phyloP scores from a whole-genome alignment of 1,140 invertebrate species.

The Cephus cinctus region DNA sequence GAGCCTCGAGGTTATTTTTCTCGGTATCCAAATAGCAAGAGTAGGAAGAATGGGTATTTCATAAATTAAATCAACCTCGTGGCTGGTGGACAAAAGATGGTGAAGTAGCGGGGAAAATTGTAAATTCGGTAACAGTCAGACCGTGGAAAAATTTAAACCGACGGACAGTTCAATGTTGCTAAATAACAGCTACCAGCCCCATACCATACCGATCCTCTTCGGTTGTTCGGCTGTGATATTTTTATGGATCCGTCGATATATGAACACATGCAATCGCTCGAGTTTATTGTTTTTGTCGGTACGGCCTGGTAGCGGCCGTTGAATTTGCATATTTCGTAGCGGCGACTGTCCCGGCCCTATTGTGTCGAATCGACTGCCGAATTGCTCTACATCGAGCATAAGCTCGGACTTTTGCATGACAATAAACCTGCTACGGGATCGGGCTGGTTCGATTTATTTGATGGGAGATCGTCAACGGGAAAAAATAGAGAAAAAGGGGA shows the following conservation, averaged over 20 bases:
- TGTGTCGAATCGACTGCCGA: slow-evolving; percentile 45
- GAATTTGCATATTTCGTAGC: slow-evolving; percentile 46
- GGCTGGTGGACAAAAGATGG: slow-evolving; percentile 11
- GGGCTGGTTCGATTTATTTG: slow-evolving; percentile 24
- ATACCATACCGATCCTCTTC: slow-evolving; percentile 13
- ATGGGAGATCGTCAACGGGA: too few relatives aligned
- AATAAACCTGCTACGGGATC: slow-evolving; percentile 32
- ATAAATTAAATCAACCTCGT: too few relatives aligned
- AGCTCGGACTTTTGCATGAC: slow-evolving; percentile 48
- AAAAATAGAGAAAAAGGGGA: too few relatives aligned
- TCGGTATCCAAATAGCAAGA: too few relatives aligned
- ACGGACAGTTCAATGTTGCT: slow-evolving; percentile 23
- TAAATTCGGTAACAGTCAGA: slow-evolving; percentile 24
- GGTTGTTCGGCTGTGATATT: slow-evolving; percentile 33
- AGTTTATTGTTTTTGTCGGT: slow-evolving; percentile 50
- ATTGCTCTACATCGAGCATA: slow-evolving; percentile 45
- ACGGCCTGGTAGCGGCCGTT: slow-evolving; percentile 24
- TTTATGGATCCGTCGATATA: slow-evolving; percentile 47
- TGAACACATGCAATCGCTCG: slow-evolving; percentile 48
- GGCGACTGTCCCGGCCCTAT: slow-evolving; percentile 32
- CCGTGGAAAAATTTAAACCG: slow-evolving; percentile 20
- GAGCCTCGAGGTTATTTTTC: too few relatives aligned
- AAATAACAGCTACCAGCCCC: slow-evolving; percentile 31
- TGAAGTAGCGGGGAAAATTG: not conserved
- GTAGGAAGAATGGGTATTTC: too few relatives aligned